phyloP scores from a whole-genome alignment of 2,113 vertebrate species.

The Micromys minutus region DNA sequence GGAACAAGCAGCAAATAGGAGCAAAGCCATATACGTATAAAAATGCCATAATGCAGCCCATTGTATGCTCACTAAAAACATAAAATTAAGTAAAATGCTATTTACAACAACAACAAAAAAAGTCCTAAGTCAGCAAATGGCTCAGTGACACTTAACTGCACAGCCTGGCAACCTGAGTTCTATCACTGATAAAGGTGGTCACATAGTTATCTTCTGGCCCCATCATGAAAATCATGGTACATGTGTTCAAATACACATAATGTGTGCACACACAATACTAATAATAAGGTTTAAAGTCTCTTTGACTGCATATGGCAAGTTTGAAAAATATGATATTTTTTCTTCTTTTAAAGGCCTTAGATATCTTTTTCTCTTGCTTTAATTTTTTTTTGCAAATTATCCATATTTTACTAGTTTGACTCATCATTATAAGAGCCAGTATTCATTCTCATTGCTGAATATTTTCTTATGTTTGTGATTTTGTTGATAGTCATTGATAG shows the following conservation, averaged over 20 bases:
- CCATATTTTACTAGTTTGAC: constrained; percentile 61
- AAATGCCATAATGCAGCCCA: background rate
- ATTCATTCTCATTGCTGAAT: background rate
- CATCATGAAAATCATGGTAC: background rate
- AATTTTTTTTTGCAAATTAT: constrained; percentile 69
- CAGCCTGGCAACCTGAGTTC: background rate
- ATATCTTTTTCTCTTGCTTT: constrained; percentile 60
- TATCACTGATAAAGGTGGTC: background rate
- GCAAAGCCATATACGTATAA: background rate
- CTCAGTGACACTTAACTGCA: background rate
- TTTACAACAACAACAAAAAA: background rate
- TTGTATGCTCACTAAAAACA: background rate
- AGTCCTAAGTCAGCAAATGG: background rate
- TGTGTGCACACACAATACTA: background rate
- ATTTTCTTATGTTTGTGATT: constrained; percentile 46
- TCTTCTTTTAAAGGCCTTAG: constrained; percentile 68
- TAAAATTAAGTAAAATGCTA: background rate
- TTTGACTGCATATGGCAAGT: constrained; percentile 25
- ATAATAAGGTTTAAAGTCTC: background rate
- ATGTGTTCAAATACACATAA: background rate
- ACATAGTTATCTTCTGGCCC: background rate
- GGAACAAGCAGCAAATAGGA: background rate
- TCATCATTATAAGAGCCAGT: background rate
- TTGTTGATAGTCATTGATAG: constrained; percentile 76
- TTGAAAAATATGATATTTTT: constrained; percentile 64